Conservation (phyloP, 1,140 invertebrate species). For the Marisa cornuarietis region DNA sequence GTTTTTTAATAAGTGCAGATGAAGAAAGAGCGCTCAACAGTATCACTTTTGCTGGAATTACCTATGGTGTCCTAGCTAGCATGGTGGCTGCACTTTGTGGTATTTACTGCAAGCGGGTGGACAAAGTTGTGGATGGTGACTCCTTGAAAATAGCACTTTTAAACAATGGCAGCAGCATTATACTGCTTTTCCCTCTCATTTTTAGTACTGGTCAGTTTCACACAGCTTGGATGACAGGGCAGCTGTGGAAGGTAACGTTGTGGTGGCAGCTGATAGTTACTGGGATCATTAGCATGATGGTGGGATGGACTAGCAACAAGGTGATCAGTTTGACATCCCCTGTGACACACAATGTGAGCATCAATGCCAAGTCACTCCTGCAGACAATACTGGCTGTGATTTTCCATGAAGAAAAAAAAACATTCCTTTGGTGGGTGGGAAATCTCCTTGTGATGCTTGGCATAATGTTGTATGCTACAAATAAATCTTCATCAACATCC, state of each 20-base stretch:
- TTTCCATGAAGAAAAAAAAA: conserved; percentile 54
- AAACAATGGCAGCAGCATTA: conserved; percentile 57
- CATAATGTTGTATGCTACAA: conserved; percentile 52
- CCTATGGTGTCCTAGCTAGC: conserved; percentile 61
- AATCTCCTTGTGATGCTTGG: conserved; percentile 61
- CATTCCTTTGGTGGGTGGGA: conserved; percentile 61
- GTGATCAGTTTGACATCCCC: conserved; percentile 65
- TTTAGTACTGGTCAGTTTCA: conserved; percentile 52
- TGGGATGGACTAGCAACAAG: conserved; percentile 61
- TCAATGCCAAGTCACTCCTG: conserved; percentile 63
- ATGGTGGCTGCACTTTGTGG: conserved; percentile 60
- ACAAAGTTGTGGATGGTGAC: conserved; percentile 49
- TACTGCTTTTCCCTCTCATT: conserved; percentile 56
- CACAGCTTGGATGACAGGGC: background rate
- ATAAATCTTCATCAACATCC: conserved; percentile 17
- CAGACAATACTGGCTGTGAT: conserved; percentile 63
- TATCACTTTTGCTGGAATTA: conserved; percentile 55
- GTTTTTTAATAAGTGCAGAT: conserved; percentile 62
- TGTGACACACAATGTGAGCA: conserved; percentile 64
- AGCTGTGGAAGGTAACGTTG: conserved; percentile 26
- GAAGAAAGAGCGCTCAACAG: conserved; percentile 59
- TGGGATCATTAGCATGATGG: conserved; percentile 56
- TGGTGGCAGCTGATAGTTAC: conserved; percentile 54
- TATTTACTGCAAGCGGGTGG: conserved; percentile 52
- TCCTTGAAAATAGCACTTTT: conserved; percentile 55